Conservation (phyloP, 2,113 vertebrate genomes). For the Pachycephala philippinensis region DNA sequence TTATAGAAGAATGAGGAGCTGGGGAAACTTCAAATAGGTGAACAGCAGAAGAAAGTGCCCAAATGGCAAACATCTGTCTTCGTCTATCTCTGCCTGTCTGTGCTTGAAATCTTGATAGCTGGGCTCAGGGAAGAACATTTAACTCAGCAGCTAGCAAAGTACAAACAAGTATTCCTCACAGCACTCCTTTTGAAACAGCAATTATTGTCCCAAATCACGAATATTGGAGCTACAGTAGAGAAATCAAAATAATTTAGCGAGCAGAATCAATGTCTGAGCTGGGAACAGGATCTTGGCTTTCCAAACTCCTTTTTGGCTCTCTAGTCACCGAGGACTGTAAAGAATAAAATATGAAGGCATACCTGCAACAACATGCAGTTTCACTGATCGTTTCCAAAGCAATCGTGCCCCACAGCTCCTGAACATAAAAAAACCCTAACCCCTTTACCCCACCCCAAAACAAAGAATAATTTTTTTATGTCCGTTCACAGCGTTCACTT, state of each 20-base stretch:
- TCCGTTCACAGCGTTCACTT: neutral
- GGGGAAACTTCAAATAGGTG: neutral
- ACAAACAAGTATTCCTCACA: neutral
- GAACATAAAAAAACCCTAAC: neutral
- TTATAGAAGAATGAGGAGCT: neutral
- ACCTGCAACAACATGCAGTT: neutral
- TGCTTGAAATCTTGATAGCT: constrained; percentile 13
- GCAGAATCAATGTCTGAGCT: neutral
- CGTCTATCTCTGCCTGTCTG: neutral
- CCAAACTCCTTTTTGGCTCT: neutral
- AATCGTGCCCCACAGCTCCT: neutral
- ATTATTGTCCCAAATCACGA: neutral
- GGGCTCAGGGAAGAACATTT: neutral
- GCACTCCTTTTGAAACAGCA: neutral
- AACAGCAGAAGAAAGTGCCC: neutral
- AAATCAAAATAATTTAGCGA: neutral
- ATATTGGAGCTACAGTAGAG: neutral
- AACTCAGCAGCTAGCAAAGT: neutral
- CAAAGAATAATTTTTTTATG: neutral
- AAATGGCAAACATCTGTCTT: constrained; percentile 35
- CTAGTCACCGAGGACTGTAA: neutral
- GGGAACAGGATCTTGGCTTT: neutral
- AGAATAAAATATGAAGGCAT: neutral
- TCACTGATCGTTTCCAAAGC: neutral
- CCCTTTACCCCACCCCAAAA: neutral